Evolutionary conservation across 2,888 invertebrate species (phyloP).

Genomic region (Chymomyza fuscimana): DNA sequence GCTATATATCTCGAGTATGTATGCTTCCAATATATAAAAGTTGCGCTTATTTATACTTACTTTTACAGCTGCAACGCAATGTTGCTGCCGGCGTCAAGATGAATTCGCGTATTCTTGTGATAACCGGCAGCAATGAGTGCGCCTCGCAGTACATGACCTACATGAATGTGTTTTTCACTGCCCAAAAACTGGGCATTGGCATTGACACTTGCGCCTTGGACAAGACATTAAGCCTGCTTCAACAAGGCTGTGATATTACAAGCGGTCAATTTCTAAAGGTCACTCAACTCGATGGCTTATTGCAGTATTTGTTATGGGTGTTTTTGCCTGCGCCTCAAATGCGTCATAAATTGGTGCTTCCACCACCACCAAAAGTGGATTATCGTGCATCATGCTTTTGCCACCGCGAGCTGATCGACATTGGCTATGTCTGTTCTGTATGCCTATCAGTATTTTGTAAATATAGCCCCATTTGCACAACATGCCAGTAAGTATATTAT

Average conservation of each 20-base stretch:
- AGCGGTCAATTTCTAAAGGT: constrained; percentile 94
- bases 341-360: constrained; percentile 90
- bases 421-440: constrained; percentile 98
- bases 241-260: constrained; percentile 98
- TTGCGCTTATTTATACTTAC: background rate
- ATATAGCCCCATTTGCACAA: constrained; percentile 98
- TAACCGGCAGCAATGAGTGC: constrained; percentile 94
- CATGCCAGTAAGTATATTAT: constrained; percentile 91
- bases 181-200: constrained; percentile 91
- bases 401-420: constrained; percentile 95
- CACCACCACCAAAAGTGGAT: constrained; percentile 94
- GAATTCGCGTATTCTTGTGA: constrained; percentile 89
- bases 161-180: constrained; percentile 99
- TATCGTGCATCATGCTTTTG: constrained; percentile 99
- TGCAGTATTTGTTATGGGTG: constrained; percentile 86
- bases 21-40: background rate
- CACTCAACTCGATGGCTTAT: constrained; percentile 90
- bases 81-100: constrained; percentile 84
- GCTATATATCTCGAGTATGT: constrained; percentile 88
- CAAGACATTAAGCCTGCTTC: constrained; percentile 92
- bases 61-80: constrained; percentile 82
- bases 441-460: constrained; percentile 98
- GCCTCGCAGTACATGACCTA: constrained; percentile 98
- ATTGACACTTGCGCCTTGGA: constrained; percentile 96
- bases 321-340: constrained; percentile 92